Evolutionary conservation across 1,140 invertebrate genomes (phyloP).

Genomic region (Leguminivora glycinivorella): DNA sequence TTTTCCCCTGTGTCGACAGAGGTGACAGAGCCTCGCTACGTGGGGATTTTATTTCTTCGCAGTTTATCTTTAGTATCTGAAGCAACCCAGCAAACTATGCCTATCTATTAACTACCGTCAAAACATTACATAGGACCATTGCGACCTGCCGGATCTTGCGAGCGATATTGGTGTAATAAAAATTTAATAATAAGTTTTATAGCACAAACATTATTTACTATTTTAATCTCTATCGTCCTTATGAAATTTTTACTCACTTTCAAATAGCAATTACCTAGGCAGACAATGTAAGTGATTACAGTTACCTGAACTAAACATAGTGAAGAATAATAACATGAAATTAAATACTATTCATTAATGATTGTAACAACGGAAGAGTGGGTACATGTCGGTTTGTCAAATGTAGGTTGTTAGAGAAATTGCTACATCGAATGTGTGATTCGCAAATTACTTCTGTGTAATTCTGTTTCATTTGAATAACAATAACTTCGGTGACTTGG

Average conservation of each 20-base stretch:
- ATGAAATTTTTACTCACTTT: background rate
- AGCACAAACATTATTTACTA: too few relatives aligned
- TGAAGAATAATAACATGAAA: conserved; percentile 6
- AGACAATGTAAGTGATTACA: background rate
- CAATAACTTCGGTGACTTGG: conserved; percentile 32
- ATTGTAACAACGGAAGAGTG: conserved; percentile 14
- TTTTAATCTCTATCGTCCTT: too few relatives aligned
- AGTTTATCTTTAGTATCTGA: too few relatives aligned
- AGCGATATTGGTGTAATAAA: too few relatives aligned
- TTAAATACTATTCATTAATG: conserved; percentile 1
- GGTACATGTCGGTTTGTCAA: background rate
- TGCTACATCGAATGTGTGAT: conserved; percentile 30
- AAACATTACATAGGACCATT: too few relatives aligned
- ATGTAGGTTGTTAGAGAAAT: conserved; percentile 29
- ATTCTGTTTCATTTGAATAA: conserved; percentile 46
- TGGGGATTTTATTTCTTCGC: too few relatives aligned
- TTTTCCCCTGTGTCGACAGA: too few relatives aligned
- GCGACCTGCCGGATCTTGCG: too few relatives aligned
- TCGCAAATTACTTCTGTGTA: conserved; percentile 32
- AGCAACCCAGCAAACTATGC: too few relatives aligned
- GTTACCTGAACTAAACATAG: background rate
- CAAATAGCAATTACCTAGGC: background rate
- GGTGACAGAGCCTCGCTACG: too few relatives aligned
- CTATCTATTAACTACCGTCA: too few relatives aligned
- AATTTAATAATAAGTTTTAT: too few relatives aligned